These are phyloP conservation scores for Sceloporus undulatus DNA, from an alignment of 2,113 vertebrate species.

Conservation along the genomic window DNA sequence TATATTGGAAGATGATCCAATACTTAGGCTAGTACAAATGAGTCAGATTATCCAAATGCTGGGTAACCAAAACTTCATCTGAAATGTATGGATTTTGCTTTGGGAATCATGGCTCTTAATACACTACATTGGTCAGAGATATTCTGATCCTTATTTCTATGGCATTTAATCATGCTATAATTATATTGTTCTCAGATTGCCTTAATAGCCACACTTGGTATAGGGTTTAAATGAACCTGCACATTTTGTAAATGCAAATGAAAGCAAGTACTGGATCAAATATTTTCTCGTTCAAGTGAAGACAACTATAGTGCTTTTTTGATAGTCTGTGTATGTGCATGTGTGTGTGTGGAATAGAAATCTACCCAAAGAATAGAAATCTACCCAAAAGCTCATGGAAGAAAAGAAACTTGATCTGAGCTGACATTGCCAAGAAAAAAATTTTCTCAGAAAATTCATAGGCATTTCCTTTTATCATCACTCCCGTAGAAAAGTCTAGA, in stretches of 20 bases:
- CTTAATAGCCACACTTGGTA: background rate
- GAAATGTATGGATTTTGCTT: background rate
- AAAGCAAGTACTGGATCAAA: background rate
- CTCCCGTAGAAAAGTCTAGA: no score
- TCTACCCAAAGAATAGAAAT: no score
- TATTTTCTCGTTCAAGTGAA: background rate
- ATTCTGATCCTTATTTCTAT: background rate
- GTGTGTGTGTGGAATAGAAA: no score
- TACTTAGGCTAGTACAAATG: background rate
- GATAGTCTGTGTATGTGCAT: background rate
- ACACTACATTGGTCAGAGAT: background rate
- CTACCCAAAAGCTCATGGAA: no score
- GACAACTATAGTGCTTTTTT: background rate
- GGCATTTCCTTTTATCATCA: no score
- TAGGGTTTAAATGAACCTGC: background rate
- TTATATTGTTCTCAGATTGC: background rate
- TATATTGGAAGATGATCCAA: background rate
- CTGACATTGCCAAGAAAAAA: no score
- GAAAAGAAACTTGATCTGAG: no score
- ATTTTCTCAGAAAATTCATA: no score
- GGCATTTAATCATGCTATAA: background rate
- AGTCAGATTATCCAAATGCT: conserved; percentile 1
- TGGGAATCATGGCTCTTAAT: background rate
- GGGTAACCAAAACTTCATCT: background rate
- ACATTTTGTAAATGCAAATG: background rate